Conservation (phyloP, 2,113 vertebrate species). For the Oryzias woworae region DNA sequence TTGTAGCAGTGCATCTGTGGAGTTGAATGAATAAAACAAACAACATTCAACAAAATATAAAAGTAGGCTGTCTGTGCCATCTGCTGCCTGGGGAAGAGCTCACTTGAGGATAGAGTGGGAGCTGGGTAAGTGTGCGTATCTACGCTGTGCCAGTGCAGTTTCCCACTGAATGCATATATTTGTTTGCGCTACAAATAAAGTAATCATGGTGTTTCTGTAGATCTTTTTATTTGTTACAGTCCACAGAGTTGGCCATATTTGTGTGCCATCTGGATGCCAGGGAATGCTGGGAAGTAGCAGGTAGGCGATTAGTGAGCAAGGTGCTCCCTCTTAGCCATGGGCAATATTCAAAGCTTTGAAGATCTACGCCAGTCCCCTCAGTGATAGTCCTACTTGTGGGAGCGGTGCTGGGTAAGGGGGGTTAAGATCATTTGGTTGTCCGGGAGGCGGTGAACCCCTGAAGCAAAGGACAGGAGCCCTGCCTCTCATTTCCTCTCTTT, state of each 20-base stretch:
- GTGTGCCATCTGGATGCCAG: conserved; percentile 61
- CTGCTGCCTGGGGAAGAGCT: conserved; percentile 54
- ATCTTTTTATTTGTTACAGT: conserved; percentile 21
- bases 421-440: conserved; percentile 56
- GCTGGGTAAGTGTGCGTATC: conserved; percentile 13
- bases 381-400: conserved; percentile 45
- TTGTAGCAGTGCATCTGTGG: conserved; percentile 45
- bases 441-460: conserved; percentile 47
- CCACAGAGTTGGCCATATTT: conserved; percentile 45
- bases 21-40: conserved; percentile 71
- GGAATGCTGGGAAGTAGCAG: conserved; percentile 65
- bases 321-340: conserved; percentile 60
- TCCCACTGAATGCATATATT: background rate
- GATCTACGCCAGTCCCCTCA: conserved; percentile 48
- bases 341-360: conserved; percentile 59
- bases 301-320: conserved; percentile 67
- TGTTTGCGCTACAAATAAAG: conserved; percentile 8
- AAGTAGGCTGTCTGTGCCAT: conserved; percentile 67
- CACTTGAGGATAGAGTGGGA: conserved; percentile 10
- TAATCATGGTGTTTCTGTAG: conserved; percentile 40
- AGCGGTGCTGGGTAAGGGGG: conserved; percentile 25
- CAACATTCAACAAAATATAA: conserved; percentile 71
- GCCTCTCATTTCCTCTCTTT: conserved; percentile 50
- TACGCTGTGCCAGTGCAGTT: conserved; percentile 9
- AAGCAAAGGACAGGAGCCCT: conserved; percentile 40